These are phyloP conservation scores for Aphrophora alni DNA, from an alignment of 2,888 invertebrate species.

Conservation along the genomic window DNA sequence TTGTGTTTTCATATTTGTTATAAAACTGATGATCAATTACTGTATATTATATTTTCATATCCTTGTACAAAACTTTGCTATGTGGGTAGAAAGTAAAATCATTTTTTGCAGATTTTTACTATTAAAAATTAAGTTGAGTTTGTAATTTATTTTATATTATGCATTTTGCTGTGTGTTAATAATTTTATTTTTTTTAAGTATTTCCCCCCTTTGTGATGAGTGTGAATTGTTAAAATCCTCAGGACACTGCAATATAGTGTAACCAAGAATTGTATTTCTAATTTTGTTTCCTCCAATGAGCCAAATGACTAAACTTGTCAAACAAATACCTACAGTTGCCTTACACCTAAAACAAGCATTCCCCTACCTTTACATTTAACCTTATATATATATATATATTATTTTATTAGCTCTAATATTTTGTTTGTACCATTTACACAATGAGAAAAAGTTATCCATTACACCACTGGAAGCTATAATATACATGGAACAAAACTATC, in stretches of 20 bases:
- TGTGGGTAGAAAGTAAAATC: constrained; percentile 4
- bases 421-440: neutral
- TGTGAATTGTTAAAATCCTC: constrained; percentile 19
- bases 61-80: constrained; percentile 36
- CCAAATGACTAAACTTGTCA: neutral
- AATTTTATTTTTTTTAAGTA: constrained; percentile 26
- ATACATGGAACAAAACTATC: neutral
- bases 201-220: neutral
- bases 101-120: constrained; percentile 25
- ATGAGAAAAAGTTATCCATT: neutral
- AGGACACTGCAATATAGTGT: constrained; percentile 1
- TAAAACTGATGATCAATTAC: constrained; percentile 24
- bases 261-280: neutral
- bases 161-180: constrained; percentile 30
- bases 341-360: neutral
- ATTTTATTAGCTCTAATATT: constrained; percentile 2
- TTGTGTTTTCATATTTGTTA: constrained; percentile 39
- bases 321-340: neutral
- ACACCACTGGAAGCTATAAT: neutral
- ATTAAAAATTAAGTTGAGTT: constrained; percentile 31
- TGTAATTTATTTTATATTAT: constrained; percentile 39
- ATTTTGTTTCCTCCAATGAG: neutral
- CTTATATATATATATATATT: neutral
- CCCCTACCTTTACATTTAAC: neutral
- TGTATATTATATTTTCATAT: constrained; percentile 38